A percentile compares a stretch with the other conserved stretches of the same genome.
Conservation (phyloP, 2,888 invertebrate species). For the Drosophila rellima region DNA sequence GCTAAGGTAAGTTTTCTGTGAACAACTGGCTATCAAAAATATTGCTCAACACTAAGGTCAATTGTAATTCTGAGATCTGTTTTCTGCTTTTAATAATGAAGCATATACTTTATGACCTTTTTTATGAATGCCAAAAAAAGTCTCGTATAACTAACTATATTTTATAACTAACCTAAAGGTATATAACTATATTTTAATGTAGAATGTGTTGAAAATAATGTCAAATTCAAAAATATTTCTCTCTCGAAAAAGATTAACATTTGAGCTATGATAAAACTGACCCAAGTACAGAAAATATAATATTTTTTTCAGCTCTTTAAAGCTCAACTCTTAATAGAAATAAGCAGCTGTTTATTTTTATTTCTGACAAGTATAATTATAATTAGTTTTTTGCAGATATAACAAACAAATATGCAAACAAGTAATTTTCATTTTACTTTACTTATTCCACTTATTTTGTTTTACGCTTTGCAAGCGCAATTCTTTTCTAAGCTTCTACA, state of each 20-base stretch:
- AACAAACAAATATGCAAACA: not conserved
- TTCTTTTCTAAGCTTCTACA: not conserved
- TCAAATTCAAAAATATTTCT: not conserved
- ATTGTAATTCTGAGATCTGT: not conserved
- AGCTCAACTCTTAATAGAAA: not conserved
- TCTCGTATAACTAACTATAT: too few species aligned
- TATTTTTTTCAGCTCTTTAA: too few species aligned
- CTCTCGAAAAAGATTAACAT: too few species aligned
- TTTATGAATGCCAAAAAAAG: too few species aligned
- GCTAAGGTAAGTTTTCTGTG: slow-evolving; percentile 56
- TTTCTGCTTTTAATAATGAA: too few species aligned
- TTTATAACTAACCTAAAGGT: too few species aligned
- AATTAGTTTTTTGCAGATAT: not conserved
- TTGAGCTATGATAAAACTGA: too few species aligned
- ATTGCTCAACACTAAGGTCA: too few species aligned
- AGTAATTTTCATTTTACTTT: not conserved
- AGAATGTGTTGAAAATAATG: not conserved
- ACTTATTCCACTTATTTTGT: not conserved
- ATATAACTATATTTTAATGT: not conserved
- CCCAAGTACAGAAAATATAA: too few species aligned
- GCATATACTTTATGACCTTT: too few species aligned
- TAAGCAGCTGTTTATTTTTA: too few species aligned
- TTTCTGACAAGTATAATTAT: too few species aligned
- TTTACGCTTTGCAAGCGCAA: not conserved
- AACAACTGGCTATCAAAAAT: not conserved